Conservation (phyloP, 2,888 invertebrate species). For the Netelia fuscicornis region DNA sequence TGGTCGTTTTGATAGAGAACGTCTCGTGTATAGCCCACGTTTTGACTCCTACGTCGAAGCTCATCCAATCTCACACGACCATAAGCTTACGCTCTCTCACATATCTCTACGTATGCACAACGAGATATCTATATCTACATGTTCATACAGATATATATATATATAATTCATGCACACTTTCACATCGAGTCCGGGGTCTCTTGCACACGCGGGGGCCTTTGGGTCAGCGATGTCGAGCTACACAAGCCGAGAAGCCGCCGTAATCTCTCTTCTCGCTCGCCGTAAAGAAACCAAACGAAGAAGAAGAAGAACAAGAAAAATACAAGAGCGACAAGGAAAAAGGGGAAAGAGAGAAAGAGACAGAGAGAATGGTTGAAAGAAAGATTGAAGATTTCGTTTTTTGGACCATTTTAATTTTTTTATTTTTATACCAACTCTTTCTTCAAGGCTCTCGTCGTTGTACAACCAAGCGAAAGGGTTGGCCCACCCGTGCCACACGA, state of each 20-base stretch:
- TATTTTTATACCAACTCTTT: slow-evolving; percentile 14
- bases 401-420: slow-evolving; percentile 5
- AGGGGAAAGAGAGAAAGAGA: slow-evolving; percentile 2
- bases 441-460: neutral
- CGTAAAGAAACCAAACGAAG: slow-evolving; percentile 38
- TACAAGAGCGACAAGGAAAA: no score
- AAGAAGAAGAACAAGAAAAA: neutral
- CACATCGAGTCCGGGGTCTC: slow-evolving; percentile 35
- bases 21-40: neutral
- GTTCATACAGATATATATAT: neutral
- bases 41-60: slow-evolving; percentile 57
- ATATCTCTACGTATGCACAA: neutral
- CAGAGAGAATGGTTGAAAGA: slow-evolving; percentile 7
- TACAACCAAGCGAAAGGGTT: slow-evolving; percentile 37
- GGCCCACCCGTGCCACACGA: slow-evolving; percentile 32
- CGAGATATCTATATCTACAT: slow-evolving; percentile 14
- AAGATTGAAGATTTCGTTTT: slow-evolving; percentile 37
- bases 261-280: slow-evolving; percentile 35
- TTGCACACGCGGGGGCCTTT: slow-evolving; percentile 41
- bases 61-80: slow-evolving; percentile 25
- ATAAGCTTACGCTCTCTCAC: slow-evolving; percentile 2
- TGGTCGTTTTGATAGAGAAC: neutral
- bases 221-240: slow-evolving; percentile 56
- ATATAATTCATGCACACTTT: slow-evolving; percentile 33
- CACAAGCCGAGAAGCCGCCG: slow-evolving; percentile 51